A percentile compares a stretch with the other conserved stretches of the same genome.
These are phyloP conservation scores for Drosophila nannoptera DNA, from an alignment of 1,140 invertebrate genomes.

Conservation along the genomic window DNA sequence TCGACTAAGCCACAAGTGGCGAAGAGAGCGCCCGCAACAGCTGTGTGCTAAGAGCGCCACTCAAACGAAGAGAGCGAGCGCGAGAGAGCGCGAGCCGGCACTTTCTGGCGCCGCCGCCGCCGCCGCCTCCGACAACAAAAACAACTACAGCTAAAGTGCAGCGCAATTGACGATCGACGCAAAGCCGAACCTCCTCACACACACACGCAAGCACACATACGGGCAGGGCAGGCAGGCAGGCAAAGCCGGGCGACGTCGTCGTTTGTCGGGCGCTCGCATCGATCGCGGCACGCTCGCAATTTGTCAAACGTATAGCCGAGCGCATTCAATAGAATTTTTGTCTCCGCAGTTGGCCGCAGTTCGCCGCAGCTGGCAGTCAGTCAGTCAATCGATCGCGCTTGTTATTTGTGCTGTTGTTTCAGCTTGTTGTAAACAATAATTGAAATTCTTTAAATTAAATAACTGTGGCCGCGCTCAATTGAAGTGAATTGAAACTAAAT, in stretches of 20 bases:
- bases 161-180: slow-evolving; percentile 57
- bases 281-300: slow-evolving; percentile 36
- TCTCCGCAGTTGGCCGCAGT: slow-evolving; percentile 28
- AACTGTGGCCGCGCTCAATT: slow-evolving; percentile 20
- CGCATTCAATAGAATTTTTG: slow-evolving; percentile 45
- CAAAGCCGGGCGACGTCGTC: slow-evolving; percentile 4
- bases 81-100: slow-evolving; percentile 38
- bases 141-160: slow-evolving; percentile 62
- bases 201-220: background rate
- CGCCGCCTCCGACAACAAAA: slow-evolving; percentile 12
- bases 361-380: slow-evolving; percentile 43
- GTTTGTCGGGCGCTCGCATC: slow-evolving; percentile 48
- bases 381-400: slow-evolving; percentile 45
- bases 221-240: too few species aligned
- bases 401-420: slow-evolving; percentile 1
- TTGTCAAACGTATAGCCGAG: slow-evolving; percentile 31
- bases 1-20: slow-evolving; percentile 41
- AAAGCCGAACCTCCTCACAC: slow-evolving; percentile 4
- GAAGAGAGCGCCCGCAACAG: slow-evolving; percentile 32
- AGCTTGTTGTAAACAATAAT: slow-evolving; percentile 44
- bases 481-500: slow-evolving; percentile 10
- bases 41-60: slow-evolving; percentile 32
- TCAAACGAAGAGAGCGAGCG: slow-evolving; percentile 1
- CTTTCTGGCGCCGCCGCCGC: slow-evolving; percentile 24
- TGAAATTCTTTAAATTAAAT: slow-evolving; percentile 72